Percentiles rank a stretch among this genome's conserved stretches.
Evolutionary conservation across 2,797 vertebrate genomes (phyloP).

Genomic region (Euphonia xanthogaster): DNA sequence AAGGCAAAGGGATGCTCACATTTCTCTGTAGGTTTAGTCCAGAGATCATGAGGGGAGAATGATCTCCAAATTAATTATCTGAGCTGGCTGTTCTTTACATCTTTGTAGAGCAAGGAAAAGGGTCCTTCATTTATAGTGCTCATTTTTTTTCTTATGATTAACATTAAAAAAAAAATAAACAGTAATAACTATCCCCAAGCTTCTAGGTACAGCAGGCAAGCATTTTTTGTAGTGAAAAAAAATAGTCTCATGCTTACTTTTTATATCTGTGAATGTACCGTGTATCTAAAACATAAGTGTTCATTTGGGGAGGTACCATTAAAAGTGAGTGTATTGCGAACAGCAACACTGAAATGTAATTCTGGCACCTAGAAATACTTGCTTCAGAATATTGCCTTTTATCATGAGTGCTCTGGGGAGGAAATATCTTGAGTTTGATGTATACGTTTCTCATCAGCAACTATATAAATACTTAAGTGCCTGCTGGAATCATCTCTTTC

Average conservation of each 20-base stretch:
- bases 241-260: not conserved
- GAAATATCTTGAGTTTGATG: not conserved
- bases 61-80: not conserved
- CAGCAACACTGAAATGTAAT: not conserved
- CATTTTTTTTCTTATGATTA: slow-evolving; percentile 12
- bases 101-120: not conserved
- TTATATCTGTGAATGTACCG: not conserved
- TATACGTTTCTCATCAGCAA: not conserved
- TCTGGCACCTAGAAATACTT: slow-evolving; percentile 1
- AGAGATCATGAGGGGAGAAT: not conserved
- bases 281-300: slow-evolving; percentile 20
- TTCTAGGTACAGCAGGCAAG: slow-evolving; percentile 14
- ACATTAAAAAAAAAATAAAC: not conserved
- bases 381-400: slow-evolving; percentile 29
- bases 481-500: not conserved
- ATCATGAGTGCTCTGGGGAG: not conserved
- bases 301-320: slow-evolving; percentile 28
- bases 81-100: not conserved
- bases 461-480: slow-evolving; percentile 20
- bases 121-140: not conserved
- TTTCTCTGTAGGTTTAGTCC: not conserved
- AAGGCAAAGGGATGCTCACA: not conserved
- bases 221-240: not conserved
- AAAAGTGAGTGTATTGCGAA: slow-evolving; percentile 26
- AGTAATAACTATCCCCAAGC: not conserved